phyloP scores from a whole-genome alignment of 92 coral and sea anemone species.

The Paramuricea clavata region DNA sequence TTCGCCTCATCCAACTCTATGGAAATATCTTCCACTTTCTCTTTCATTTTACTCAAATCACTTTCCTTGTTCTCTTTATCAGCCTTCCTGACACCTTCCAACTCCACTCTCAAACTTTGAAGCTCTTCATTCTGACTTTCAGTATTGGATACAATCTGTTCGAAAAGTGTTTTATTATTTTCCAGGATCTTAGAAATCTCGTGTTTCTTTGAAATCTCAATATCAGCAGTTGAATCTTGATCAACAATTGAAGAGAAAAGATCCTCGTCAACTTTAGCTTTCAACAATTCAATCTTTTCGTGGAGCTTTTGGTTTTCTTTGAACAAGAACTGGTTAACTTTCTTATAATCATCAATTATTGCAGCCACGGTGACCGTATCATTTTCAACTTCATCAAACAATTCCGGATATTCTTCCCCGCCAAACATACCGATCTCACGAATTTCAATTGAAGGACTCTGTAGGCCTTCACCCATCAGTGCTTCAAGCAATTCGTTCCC shows the following conservation, averaged over 20 bases:
- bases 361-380: constrained; percentile 29
- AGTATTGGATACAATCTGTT: background rate
- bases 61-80: background rate
- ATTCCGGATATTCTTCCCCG: background rate
- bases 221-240: background rate
- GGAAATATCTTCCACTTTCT: background rate
- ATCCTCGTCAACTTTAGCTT: constrained; percentile 19
- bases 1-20: background rate
- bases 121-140: background rate
- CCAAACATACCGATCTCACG: background rate
- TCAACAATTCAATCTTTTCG: constrained; percentile 9
- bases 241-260: constrained; percentile 10
- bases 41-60: background rate
- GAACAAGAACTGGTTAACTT: background rate
- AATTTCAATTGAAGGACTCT: constrained; percentile 10
- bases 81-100: background rate
- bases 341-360: constrained; percentile 19
- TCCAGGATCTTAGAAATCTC: constrained; percentile 35
- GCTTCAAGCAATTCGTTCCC: constrained; percentile 42
- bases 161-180: constrained; percentile 26
- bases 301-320: constrained; percentile 7
- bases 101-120: background rate
- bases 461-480: constrained; percentile 12
- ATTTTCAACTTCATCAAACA: constrained; percentile 18
- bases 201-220: background rate